phyloP scores from a whole-genome alignment of 2,888 invertebrate species.

The Lepidonotus clava region DNA sequence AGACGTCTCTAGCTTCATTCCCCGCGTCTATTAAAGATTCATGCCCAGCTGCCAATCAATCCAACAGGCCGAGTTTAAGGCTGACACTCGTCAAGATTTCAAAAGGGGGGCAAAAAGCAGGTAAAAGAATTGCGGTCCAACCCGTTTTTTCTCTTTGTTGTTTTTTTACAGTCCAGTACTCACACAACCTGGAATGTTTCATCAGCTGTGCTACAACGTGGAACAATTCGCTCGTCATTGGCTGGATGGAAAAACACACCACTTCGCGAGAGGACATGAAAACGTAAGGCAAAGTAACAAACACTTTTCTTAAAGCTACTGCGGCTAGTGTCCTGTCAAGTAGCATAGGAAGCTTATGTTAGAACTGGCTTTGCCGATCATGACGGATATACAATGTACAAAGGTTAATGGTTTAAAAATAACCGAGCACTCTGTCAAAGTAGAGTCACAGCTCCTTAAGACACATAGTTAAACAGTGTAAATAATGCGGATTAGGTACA shows the following conservation, averaged over 20 bases:
- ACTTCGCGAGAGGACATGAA: conserved; percentile 67
- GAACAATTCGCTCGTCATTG: conserved; percentile 78
- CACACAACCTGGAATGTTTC: conserved; percentile 79
- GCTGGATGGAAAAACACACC: conserved; percentile 80
- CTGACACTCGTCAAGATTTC: conserved; percentile 47
- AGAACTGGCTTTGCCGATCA: not conserved
- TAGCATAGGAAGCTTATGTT: not conserved
- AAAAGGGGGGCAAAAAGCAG: not conserved
- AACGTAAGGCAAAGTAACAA: conserved; percentile 58
- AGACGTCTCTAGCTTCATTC: conserved; percentile 47
- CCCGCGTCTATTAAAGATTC: conserved; percentile 42
- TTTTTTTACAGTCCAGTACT: conserved; percentile 73
- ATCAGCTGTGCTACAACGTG: conserved; percentile 79
- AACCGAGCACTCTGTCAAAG: not conserved
- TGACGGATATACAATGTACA: conserved; percentile 4
- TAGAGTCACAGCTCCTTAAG: not conserved
- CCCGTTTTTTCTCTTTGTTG: not conserved
- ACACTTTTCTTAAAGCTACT: not conserved
- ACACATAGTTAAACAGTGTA: not conserved
- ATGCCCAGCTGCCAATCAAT: conserved; percentile 47
- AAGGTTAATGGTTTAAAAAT: too few species aligned
- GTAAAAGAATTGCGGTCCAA: not conserved
- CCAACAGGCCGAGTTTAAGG: not conserved
- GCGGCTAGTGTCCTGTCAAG: not conserved
- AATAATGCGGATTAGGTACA: not conserved